Evolutionary conservation across 2,113 vertebrate genomes (phyloP), one percentile per base, ranked within the genome.

Genomic region (Eulemur rufifrons): DNA sequence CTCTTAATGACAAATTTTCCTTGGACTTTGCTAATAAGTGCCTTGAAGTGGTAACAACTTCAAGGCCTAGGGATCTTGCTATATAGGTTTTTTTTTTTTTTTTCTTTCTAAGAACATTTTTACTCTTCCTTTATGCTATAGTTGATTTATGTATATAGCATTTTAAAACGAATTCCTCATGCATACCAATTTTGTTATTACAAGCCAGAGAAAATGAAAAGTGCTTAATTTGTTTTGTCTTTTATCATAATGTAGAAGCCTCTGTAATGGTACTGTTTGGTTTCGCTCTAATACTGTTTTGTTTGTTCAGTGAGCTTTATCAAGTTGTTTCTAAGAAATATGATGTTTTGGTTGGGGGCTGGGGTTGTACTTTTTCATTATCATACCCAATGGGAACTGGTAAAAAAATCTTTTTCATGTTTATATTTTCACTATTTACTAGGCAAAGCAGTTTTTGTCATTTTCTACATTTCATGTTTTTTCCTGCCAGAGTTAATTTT

Each of bases 151-250:
- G 32, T 76, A 90, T 47, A 29, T 50, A 81, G 39, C 34, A 47
- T 92, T 92, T 96, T 61, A 74, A 93, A 76, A 69, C 8, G 64
- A 91, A 86, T 95, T 84, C 29, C 52, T 92, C n/a, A 64, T 10
- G 71, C 56, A 68, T 84, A 15, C 15, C 27, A 85, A 6, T 89
- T 86, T 93, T 93, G 64, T 91, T 78, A 34, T 69, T 91, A 56
- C 29, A 78, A 73, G 61, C 32, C 61, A 21, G 88, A 59, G 39
- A 91, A 84, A 84, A 73, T 74, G 37, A 82, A 66, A 92, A 73
- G 45, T 32, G 47, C 18, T 71, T 64, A 45, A 61, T 86, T 83
- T 89, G 29, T 64, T 71, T 56, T 94, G 50, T 94, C 89, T 87
- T 87, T 91, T 45, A 61, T 88, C 50, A n/a, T 15, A 18, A 25